A percentile compares a stretch with the other conserved stretches of the same genome.
Evolutionary conservation across 1,140 invertebrate genomes (phyloP).

Genomic region (Wiebesia pumilae): DNA sequence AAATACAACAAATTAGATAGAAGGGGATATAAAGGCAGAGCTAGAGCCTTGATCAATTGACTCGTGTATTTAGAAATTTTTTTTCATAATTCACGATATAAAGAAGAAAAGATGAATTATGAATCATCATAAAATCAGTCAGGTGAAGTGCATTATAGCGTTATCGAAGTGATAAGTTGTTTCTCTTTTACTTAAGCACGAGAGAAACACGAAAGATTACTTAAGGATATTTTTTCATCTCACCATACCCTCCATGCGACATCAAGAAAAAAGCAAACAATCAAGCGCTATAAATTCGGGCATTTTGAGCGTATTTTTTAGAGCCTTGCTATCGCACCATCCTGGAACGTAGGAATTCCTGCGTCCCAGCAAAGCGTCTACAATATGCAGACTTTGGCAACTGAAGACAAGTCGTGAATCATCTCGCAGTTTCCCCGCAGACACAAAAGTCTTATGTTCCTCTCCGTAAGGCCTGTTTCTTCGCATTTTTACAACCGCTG

Average conservation of each 20-base stretch:
- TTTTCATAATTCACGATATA: neutral
- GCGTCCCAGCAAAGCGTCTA: neutral
- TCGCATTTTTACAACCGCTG: constrained; percentile 34
- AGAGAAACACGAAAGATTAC: constrained; percentile 49
- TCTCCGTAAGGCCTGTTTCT: neutral
- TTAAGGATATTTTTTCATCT: constrained; percentile 41
- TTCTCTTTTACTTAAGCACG: neutral
- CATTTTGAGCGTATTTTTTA: constrained; percentile 19
- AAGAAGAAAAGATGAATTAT: constrained; percentile 4
- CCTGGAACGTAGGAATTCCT: neutral
- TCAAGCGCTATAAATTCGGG: constrained; percentile 49
- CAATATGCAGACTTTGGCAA: constrained; percentile 42
- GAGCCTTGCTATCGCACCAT: neutral
- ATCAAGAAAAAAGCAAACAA: neutral
- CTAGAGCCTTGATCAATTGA: constrained; percentile 3
- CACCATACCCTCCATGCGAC: neutral
- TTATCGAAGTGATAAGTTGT: constrained; percentile 24
- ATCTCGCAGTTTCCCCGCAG: constrained; percentile 30
- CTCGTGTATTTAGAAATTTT: neutral
- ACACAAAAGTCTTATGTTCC: neutral
- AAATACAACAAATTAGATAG: neutral
- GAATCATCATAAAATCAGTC: constrained; percentile 17
- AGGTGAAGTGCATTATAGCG: neutral
- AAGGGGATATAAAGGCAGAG: neutral
- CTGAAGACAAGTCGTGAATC: constrained; percentile 45